Percentiles rank a stretch among this genome's conserved stretches.
Conservation (phyloP, 2,797 vertebrate genomes). For the Acanthopagrus latus region DNA sequence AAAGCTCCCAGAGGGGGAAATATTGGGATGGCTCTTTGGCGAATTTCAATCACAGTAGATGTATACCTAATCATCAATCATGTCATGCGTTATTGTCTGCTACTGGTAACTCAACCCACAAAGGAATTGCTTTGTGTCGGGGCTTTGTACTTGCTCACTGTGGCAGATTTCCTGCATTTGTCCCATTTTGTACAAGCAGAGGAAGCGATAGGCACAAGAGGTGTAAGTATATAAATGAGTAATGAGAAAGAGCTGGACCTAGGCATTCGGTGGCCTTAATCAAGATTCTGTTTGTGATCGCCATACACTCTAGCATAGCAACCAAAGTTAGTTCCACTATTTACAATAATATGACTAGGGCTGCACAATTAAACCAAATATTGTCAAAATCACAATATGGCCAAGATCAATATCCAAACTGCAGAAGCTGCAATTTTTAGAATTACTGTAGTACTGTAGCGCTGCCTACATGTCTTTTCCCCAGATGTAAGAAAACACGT, state of each 20-base stretch:
- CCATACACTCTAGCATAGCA: background rate
- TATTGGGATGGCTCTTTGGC: conserved; percentile 60
- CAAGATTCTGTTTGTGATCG: conserved; percentile 58
- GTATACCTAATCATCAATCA: conserved; percentile 65
- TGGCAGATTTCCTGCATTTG: conserved; percentile 66
- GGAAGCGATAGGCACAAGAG: conserved; percentile 34
- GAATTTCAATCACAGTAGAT: conserved; percentile 67
- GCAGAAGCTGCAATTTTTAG: too few species aligned
- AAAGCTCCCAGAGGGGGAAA: conserved; percentile 50
- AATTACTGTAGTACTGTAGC: too few species aligned
- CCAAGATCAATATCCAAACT: too few species aligned
- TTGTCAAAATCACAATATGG: too few species aligned
- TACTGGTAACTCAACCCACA: conserved; percentile 58
- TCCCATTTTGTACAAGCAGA: conserved; percentile 52
- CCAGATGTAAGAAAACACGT: too few species aligned
- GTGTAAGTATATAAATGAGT: conserved; percentile 60
- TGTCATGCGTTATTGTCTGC: conserved; percentile 69
- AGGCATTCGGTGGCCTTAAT: conserved; percentile 44
- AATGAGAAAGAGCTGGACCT: conserved; percentile 49
- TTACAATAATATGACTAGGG: background rate
- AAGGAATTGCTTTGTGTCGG: conserved; percentile 51
- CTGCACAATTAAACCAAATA: too few species aligned
- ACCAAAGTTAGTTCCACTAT: conserved; percentile 6
- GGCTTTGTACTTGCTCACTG: conserved; percentile 67
- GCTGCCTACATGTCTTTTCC: too few species aligned